Percentiles rank a stretch among this genome's conserved stretches.
These are phyloP conservation scores for Nasonia vitripennis DNA, from an alignment of 1,140 invertebrate species.

Conservation along the genomic window DNA sequence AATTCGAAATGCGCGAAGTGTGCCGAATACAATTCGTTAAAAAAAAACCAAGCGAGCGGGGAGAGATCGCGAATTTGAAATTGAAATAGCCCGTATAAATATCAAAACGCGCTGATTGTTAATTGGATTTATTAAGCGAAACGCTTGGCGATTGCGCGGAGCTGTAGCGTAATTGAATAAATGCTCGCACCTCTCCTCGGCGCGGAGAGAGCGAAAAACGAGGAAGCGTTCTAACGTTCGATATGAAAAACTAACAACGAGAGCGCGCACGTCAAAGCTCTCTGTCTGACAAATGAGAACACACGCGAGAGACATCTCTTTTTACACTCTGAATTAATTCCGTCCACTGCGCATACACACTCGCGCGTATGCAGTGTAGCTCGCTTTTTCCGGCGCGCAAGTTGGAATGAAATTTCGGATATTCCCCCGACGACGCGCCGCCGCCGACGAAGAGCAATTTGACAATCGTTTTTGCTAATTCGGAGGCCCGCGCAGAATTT, in stretches of 20 bases:
- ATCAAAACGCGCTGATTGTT: not conserved
- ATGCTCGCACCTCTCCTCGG: not conserved
- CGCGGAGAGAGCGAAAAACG: not conserved
- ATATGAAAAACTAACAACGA: not conserved
- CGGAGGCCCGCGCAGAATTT: not conserved
- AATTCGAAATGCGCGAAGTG: not conserved
- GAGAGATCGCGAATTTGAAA: not conserved
- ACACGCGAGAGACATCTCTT: not conserved
- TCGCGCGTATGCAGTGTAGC: no score
- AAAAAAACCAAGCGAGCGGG: not conserved
- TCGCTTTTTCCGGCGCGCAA: not conserved
- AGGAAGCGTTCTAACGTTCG: not conserved
- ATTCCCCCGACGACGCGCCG: not conserved
- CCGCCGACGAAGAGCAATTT: not conserved
- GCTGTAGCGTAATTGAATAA: not conserved
- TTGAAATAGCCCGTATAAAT: not conserved
- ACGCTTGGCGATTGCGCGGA: not conserved
- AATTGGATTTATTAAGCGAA: constrained; percentile 1
- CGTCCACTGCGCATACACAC: not conserved
- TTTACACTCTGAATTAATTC: constrained; percentile 8
- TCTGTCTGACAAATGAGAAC: not conserved
- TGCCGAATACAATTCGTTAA: not conserved
- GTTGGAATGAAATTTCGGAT: not conserved
- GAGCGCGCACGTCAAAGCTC: not conserved
- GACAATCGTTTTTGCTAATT: constrained; percentile 18